phyloP scores from a whole-genome alignment of 2,888 invertebrate species.

The Euplagia quadripunctaria region DNA sequence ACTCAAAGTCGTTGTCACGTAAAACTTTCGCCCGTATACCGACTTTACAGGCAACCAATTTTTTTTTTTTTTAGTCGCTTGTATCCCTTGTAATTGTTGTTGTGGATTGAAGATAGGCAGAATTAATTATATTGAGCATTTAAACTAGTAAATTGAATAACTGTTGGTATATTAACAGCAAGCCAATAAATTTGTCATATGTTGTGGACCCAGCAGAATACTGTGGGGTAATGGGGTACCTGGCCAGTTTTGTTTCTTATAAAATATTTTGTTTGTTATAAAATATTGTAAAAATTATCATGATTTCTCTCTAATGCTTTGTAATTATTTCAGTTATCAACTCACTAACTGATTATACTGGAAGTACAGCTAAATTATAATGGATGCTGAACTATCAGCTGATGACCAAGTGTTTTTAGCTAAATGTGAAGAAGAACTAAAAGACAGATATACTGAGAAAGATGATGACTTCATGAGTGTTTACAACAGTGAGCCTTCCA shows the following conservation, averaged over 20 bases:
- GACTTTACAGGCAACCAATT: too few species aligned
- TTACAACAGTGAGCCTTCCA: constrained; percentile 71
- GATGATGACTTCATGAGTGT: constrained; percentile 88
- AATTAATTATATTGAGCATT: background rate
- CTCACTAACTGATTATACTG: constrained; percentile 50
- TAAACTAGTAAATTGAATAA: background rate
- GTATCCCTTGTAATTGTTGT: too few species aligned
- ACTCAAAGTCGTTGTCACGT: too few species aligned
- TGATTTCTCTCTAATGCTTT: too few species aligned
- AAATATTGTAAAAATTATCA: too few species aligned
- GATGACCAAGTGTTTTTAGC: constrained; percentile 88
- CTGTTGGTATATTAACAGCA: background rate
- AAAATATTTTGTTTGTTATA: too few species aligned
- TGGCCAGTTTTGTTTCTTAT: too few species aligned
- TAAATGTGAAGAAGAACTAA: constrained; percentile 89
- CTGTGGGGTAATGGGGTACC: too few species aligned
- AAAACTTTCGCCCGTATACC: too few species aligned
- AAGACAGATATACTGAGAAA: constrained; percentile 88
- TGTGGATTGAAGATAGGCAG: too few species aligned
- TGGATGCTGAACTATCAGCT: constrained; percentile 78
- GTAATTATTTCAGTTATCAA: constrained; percentile 63
- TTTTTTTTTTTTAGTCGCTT: too few species aligned
- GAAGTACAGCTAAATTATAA: constrained; percentile 45
- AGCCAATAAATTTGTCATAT: background rate
- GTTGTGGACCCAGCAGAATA: too few species aligned